Evolutionary conservation across 2,888 invertebrate genomes (phyloP).

Genomic region (Heliconius ismenius): DNA sequence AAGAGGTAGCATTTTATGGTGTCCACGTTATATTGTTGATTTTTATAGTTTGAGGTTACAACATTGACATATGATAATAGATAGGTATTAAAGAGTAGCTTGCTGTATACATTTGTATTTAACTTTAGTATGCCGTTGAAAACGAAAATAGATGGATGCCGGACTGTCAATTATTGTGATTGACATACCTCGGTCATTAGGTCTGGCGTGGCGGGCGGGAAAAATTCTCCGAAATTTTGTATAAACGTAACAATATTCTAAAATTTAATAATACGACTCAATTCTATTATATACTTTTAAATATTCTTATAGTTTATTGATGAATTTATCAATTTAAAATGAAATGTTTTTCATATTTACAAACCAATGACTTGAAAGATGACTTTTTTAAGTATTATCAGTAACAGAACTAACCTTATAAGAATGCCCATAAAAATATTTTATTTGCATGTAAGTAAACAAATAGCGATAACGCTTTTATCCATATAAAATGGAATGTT

Average conservation of each 20-base stretch:
- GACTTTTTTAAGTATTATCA: neutral
- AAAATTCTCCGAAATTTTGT: conserved; percentile 40
- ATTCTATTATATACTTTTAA: neutral
- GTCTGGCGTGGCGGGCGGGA: conserved; percentile 49
- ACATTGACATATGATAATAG: conserved; percentile 67
- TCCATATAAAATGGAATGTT: neutral
- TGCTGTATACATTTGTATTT: conserved; percentile 44
- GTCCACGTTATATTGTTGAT: conserved; percentile 75
- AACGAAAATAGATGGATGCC: conserved; percentile 58
- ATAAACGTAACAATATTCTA: conserved; percentile 32
- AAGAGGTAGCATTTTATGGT: conserved; percentile 57
- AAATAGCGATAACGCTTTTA: conserved; percentile 7
- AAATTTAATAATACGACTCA: neutral
- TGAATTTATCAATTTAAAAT: neutral
- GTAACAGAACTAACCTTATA: conserved; percentile 4
- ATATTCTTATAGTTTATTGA: neutral
- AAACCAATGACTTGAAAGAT: neutral
- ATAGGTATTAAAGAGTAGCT: conserved; percentile 29
- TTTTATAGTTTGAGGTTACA: conserved; percentile 74
- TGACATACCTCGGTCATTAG: conserved; percentile 77
- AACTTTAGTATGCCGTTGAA: conserved; percentile 42
- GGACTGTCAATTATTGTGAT: conserved; percentile 79
- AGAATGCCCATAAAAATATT: conserved; percentile 7
- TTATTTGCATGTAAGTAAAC: conserved; percentile 14
- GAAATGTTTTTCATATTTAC: neutral